Conservation (phyloP, 2,888 invertebrate genomes). For the Sicus ferrugineus region DNA sequence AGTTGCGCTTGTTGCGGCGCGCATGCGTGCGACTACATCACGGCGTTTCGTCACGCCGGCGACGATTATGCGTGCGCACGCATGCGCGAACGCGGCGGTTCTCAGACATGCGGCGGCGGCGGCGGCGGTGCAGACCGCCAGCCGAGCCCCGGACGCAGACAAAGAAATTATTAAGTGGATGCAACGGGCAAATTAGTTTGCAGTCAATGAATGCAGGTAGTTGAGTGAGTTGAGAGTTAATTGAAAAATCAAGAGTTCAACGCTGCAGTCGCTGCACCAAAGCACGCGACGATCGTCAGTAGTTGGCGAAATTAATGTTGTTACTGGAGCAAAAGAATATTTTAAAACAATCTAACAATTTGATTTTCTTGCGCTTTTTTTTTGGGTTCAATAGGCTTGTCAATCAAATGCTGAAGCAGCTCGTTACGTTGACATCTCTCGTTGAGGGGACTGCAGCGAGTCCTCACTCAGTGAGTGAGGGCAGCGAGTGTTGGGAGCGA, state of each 20-base stretch:
- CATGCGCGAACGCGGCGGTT: background rate
- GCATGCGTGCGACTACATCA: conserved; percentile 37
- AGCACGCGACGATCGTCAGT: too few species aligned
- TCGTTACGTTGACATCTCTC: too few species aligned
- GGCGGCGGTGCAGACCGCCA: background rate
- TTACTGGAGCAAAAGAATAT: too few species aligned
- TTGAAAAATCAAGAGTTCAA: background rate
- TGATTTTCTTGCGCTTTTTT: too few species aligned
- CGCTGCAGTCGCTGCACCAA: too few species aligned
- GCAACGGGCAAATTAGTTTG: background rate
- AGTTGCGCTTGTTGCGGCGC: conserved; percentile 11
- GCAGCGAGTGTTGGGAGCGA: too few species aligned
- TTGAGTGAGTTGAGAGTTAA: background rate
- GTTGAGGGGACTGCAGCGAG: too few species aligned
- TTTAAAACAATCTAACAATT: too few species aligned
- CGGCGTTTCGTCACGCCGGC: conserved; percentile 33
- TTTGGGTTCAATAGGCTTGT: too few species aligned
- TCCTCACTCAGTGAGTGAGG: too few species aligned
- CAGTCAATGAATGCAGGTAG: background rate
- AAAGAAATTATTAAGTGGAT: background rate
- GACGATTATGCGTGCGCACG: conserved; percentile 37
- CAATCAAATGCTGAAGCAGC: too few species aligned
- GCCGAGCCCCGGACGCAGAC: background rate
- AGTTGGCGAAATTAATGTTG: too few species aligned
- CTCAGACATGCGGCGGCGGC: background rate